Evolutionary conservation across 2,888 invertebrate genomes (phyloP), one percentile per base, ranked within the genome.

Genomic region (Spilarctia lutea): DNA sequence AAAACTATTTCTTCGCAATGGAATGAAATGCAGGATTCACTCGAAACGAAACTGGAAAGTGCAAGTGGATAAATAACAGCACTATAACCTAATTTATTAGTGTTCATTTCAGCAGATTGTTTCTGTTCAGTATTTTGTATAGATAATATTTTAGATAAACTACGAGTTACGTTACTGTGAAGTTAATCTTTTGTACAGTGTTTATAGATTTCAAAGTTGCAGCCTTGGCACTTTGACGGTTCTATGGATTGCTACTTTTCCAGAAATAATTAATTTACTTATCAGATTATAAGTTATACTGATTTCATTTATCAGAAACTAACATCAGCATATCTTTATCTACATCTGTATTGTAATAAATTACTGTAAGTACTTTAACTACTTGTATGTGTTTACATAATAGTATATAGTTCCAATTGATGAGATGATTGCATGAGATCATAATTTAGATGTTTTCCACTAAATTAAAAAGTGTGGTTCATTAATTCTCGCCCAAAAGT

Each of bases 311-410:
- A 52, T 33, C 74, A 24, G 20, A 35, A 39, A 71, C 33, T 63
- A 39, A 11, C 20, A 71, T 60, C 33, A 66, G 18, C 33, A 45
- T 71, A 65, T 30, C 48, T 56, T 33, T 11, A 2, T 52, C 30
- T 63, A 74, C 56, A 77, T 73, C 65, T 1, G 60, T 10, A 24
- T 65, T 3, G 11, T 68, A 71, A 71, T 33, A 70, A 70, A 72
- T 78, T 66, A 66, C 65, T 67, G 85, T 84, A 79, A 85, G 89
- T 89, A 85, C 35, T 69, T 27, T 20, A 11, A 63, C 13, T 71
- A 42, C 39, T 71, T 27, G 68, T 63, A 76, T 78, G 76, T 91
- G 92, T 92, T 92, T 92, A 92, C 90, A 92, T 92, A 92, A 92
- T 92, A 35, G 48, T 68, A 10, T n/a, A 60, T 35, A 52, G 27